Conservation (phyloP, 1,140 invertebrate species). For the Scaptodrosophila lebanonensis region DNA sequence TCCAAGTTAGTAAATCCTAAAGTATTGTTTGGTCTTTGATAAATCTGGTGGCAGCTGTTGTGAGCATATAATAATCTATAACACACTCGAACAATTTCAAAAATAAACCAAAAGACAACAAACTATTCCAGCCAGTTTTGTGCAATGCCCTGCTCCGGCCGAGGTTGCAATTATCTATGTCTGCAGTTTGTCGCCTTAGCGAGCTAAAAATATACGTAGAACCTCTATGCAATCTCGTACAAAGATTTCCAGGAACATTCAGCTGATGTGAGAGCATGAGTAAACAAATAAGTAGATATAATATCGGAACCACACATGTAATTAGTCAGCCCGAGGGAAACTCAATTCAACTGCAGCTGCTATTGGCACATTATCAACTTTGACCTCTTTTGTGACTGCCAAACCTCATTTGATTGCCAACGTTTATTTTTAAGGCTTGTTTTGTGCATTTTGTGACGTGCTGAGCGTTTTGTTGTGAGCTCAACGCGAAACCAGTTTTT, state of each 20-base stretch:
- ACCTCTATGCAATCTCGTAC: background rate
- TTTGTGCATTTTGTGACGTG: constrained; percentile 49
- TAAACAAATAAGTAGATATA: constrained; percentile 33
- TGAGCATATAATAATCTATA: too few species aligned
- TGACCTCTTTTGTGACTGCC: constrained; percentile 63
- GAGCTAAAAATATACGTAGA: constrained; percentile 5
- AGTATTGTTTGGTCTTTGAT: too few species aligned
- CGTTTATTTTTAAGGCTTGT: constrained; percentile 56
- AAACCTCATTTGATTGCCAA: constrained; percentile 64
- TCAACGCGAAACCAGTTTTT: constrained; percentile 55
- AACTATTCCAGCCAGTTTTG: too few species aligned
- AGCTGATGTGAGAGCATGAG: too few species aligned
- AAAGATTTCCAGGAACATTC: too few species aligned
- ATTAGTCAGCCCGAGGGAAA: too few species aligned
- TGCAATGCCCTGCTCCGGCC: background rate
- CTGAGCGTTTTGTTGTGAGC: constrained; percentile 60
- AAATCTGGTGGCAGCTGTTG: too few species aligned
- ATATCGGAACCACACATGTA: constrained; percentile 13
- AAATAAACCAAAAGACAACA: too few species aligned
- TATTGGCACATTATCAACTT: constrained; percentile 57
- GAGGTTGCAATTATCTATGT: background rate
- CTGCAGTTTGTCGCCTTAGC: background rate
- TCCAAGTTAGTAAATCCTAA: too few species aligned
- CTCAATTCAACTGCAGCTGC: too few species aligned
- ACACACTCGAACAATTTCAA: too few species aligned